Evolutionary conservation across 1,140 invertebrate genomes (phyloP).

Genomic region (Sweltsa coloradensis): DNA sequence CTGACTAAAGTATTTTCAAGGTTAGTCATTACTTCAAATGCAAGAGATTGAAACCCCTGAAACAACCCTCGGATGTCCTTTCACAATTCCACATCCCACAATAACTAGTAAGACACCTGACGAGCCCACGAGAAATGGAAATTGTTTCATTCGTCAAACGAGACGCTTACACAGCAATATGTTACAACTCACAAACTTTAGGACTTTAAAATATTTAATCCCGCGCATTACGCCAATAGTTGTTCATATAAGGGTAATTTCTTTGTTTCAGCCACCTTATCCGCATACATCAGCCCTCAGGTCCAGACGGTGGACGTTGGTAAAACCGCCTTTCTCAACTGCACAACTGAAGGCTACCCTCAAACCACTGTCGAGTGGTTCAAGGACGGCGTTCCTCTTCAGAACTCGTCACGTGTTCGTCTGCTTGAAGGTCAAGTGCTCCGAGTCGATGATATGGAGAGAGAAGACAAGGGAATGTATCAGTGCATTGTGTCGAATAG

Average conservation of each 20-base stretch:
- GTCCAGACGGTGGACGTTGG: slow-evolving; percentile 33
- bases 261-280: slow-evolving; percentile 21
- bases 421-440: slow-evolving; percentile 12
- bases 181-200: not conserved
- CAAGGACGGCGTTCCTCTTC: slow-evolving; percentile 21
- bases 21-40: too few species aligned
- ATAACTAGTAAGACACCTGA: too few species aligned
- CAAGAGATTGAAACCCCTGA: too few species aligned
- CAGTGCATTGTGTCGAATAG: slow-evolving; percentile 33
- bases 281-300: slow-evolving; percentile 23
- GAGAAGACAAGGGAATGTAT: slow-evolving; percentile 36
- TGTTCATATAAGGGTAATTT: not conserved
- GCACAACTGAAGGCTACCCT: slow-evolving; percentile 28
- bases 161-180: not conserved
- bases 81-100: too few species aligned
- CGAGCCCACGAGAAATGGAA: too few species aligned
- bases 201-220: not conserved
- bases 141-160: not conserved
- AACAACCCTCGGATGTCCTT: too few species aligned
- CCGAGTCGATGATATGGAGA: slow-evolving; percentile 26
- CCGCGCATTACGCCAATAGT: not conserved
- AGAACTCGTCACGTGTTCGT: not conserved
- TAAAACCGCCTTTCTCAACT: slow-evolving; percentile 32
- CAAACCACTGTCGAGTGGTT: slow-evolving; percentile 25
- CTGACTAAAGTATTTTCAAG: too few species aligned